Percentiles rank a stretch among this genome's conserved stretches.
These are phyloP conservation scores for Microtus richardsoni DNA, from an alignment of 2,113 vertebrate species.

Conservation along the genomic window DNA sequence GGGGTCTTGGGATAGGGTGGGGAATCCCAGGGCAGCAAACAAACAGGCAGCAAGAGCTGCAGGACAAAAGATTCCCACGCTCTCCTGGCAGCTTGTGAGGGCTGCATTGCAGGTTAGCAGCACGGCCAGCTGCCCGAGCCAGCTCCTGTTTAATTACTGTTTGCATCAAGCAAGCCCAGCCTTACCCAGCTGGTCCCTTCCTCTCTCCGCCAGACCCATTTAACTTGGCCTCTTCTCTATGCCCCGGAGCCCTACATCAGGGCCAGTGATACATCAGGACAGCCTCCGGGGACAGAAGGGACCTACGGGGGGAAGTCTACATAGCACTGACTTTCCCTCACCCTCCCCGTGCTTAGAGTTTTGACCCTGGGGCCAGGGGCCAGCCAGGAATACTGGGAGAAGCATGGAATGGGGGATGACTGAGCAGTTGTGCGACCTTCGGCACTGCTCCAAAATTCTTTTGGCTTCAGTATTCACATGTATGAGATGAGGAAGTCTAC, in stretches of 20 bases:
- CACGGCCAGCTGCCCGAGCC: constrained; percentile 23
- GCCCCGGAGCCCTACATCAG: neutral
- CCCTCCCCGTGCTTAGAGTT: neutral
- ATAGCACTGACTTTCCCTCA: constrained; percentile 52
- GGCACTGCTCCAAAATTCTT: neutral
- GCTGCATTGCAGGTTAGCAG: constrained; percentile 55
- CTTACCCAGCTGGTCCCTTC: neutral
- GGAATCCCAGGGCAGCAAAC: constrained; percentile 69
- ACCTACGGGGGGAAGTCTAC: neutral
- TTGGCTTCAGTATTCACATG: constrained; percentile 40
- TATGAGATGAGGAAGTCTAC: neutral
- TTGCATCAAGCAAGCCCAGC: constrained; percentile 41
- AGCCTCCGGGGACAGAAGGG: neutral
- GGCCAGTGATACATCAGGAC: neutral
- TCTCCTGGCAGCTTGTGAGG: constrained; percentile 9
- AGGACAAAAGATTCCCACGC: constrained; percentile 79
- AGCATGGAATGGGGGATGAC: neutral
- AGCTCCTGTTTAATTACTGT: constrained; percentile 66
- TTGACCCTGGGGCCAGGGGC: neutral
- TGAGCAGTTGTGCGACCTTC: neutral
- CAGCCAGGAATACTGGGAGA: neutral
- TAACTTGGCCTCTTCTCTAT: fast-evolving
- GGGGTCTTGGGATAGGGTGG: neutral
- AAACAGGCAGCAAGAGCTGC: constrained; percentile 55
- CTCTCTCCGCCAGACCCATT: neutral